Percentiles rank a stretch among this genome's conserved stretches.
phyloP scores from a whole-genome alignment of 1,140 invertebrate species.

The Hylaeus anthracinus region DNA sequence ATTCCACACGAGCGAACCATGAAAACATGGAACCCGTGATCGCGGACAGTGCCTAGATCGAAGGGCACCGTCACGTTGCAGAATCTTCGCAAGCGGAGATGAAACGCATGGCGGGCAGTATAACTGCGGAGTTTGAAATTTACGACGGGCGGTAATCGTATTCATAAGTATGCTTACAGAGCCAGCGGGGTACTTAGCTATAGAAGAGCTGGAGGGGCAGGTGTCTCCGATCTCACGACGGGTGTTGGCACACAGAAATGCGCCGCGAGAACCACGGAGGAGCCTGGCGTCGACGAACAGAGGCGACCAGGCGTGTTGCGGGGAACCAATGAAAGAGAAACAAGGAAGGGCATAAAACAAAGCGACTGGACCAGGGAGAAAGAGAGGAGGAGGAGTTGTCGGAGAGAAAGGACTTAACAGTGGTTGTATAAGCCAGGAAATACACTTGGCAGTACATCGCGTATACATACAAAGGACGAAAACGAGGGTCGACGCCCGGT shows the following conservation, averaged over 20 bases:
- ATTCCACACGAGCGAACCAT: no score
- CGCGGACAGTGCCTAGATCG: no score
- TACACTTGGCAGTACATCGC: constrained; percentile 47
- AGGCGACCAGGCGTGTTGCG: constrained; percentile 6
- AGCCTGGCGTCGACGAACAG: not conserved
- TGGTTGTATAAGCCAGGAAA: constrained; percentile 48
- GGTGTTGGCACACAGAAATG: constrained; percentile 50
- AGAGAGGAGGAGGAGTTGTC: not conserved
- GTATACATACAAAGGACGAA: constrained; percentile 58
- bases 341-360: not conserved
- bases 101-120: not conserved
- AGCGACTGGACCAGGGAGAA: not conserved
- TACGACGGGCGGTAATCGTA: constrained; percentile 54
- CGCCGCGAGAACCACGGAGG: constrained; percentile 6
- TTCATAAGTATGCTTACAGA: constrained; percentile 58
- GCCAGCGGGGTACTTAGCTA: not conserved
- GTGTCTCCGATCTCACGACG: constrained; percentile 62
- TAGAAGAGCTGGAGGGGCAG: constrained; percentile 43
- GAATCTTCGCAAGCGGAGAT: no score
- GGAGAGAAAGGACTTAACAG: constrained; percentile 15
- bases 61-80: no score
- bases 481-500: constrained; percentile 41
- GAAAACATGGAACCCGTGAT: no score
- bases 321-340: constrained; percentile 18
- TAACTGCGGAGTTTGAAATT: constrained; percentile 52